phyloP scores from a whole-genome alignment of 2,888 invertebrate genomes.

The Harpagoxenus sublaevis region DNA sequence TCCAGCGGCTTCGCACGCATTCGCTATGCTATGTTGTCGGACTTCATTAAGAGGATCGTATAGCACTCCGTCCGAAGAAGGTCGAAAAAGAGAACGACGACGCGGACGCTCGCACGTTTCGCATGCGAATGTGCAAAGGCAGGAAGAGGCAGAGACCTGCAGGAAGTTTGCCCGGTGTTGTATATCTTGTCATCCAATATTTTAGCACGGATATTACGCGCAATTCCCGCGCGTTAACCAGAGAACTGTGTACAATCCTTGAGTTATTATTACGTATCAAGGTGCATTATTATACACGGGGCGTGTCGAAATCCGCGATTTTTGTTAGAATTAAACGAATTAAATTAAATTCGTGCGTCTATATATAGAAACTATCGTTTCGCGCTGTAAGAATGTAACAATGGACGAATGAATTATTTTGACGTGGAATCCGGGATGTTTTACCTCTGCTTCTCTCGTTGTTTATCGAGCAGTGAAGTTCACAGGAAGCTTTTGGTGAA shows the following conservation, averaged over 20 bases:
- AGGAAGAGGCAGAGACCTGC: conserved; percentile 17
- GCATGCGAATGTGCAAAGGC: background rate
- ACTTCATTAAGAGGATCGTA: conserved; percentile 76
- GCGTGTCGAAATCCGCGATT: background rate
- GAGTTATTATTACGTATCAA: conserved; percentile 18
- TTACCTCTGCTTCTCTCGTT: background rate
- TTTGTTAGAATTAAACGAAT: background rate
- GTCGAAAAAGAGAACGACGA: conserved; percentile 53
- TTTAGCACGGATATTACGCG: conserved; percentile 40
- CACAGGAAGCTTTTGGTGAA: conserved; percentile 17
- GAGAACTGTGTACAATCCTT: conserved; percentile 15
- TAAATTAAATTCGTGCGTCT: background rate
- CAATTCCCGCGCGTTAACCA: conserved; percentile 19
- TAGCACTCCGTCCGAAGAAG: conserved; percentile 68
- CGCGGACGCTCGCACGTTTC: background rate
- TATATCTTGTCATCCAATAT: conserved; percentile 50
- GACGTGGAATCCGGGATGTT: background rate
- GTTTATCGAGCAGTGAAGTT: background rate
- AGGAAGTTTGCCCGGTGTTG: conserved; percentile 38
- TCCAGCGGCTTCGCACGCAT: conserved; percentile 58
- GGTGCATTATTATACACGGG: background rate
- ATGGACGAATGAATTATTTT: background rate
- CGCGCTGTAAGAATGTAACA: background rate
- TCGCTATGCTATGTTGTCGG: conserved; percentile 71
- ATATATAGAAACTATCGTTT: background rate